Evolutionary conservation across 2,797 vertebrate genomes (phyloP), one percentile per base, ranked within the genome.

Genomic region (Kryptopterus vitreolus): DNA sequence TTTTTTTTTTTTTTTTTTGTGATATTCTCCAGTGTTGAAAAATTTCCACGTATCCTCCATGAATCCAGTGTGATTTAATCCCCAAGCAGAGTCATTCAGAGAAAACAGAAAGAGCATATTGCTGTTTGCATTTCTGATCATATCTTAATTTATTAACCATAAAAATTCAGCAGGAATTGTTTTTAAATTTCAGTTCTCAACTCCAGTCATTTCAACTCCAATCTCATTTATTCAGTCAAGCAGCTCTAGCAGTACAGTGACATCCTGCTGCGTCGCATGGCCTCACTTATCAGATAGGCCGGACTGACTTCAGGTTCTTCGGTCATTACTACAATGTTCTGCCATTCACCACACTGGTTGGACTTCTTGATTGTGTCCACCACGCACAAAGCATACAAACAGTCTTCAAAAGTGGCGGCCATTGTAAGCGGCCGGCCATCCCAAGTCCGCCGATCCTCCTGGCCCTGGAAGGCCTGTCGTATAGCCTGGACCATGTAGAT

Each of bases 331-430:
- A 91, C 95, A 69, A 99, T 97, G 91, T 95, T 98, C 92, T 99
- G 97, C 98, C 98, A 99, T 89, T 99, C 98, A 11, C 97, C 97
- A 1, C 96, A 90, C 91, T 96, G 96, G 90, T 96, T 98, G 76
- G 98, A 99, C 83, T 96, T 95, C 90, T 99, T 98, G 90, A 99
- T 99, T 82, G 96, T 96, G 88, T 99, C 97, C 88, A 99, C 98
- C 85, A 99, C 97, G 1, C 97, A 98, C 2, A 99, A 94, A 18
- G 98, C 96, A 0, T 99, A 98, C 15, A 99, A 94, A 84, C 98
- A 99, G 90, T 99, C 98, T 0, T 99, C 97, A 73, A 99, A 99
- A 26, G 98, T 99, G 83, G 98, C 98, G 0, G 98, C 98, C 97
- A 98, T 98, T 0, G 97, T 98, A 69, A 99, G 94, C 1, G 98